Conservation (phyloP, 2,797 vertebrate genomes). For the Dermochelys coriacea region DNA sequence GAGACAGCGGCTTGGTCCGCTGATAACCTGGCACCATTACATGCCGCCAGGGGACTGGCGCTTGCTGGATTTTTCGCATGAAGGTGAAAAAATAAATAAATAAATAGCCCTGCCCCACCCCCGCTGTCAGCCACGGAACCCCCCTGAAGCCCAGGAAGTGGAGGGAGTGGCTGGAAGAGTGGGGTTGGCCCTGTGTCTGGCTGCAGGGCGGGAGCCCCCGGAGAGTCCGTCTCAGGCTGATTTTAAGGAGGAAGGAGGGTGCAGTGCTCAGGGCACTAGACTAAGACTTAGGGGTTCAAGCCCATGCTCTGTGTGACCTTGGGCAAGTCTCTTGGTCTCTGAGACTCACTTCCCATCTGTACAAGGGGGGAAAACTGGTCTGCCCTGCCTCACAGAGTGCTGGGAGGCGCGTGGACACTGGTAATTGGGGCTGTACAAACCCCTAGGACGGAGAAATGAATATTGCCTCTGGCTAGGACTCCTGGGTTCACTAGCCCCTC, state of each 20-base stretch:
- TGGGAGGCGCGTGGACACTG: background rate
- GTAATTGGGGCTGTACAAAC: background rate
- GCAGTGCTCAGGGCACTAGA: background rate
- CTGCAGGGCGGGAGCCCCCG: background rate
- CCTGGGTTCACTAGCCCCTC: too few species aligned
- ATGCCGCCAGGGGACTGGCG: background rate
- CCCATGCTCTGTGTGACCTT: background rate
- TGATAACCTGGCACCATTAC: conserved; percentile 38
- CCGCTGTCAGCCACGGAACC: background rate
- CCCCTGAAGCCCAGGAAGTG: background rate
- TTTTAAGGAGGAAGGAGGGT: background rate
- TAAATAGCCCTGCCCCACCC: background rate
- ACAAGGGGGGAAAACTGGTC: background rate
- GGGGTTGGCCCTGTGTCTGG: background rate
- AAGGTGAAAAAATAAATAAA: background rate
- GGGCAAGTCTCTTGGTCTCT: background rate
- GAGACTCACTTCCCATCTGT: background rate
- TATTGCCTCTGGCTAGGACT: background rate
- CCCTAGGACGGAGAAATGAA: background rate
- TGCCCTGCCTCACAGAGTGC: background rate
- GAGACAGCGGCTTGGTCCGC: conserved; percentile 28
- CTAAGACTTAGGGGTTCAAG: background rate
- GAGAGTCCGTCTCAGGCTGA: background rate
- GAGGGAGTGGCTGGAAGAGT: background rate
- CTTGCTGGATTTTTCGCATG: background rate